Evolutionary conservation across 2,113 vertebrate genomes (phyloP).

Genomic region (Nothobranchius furzeri): DNA sequence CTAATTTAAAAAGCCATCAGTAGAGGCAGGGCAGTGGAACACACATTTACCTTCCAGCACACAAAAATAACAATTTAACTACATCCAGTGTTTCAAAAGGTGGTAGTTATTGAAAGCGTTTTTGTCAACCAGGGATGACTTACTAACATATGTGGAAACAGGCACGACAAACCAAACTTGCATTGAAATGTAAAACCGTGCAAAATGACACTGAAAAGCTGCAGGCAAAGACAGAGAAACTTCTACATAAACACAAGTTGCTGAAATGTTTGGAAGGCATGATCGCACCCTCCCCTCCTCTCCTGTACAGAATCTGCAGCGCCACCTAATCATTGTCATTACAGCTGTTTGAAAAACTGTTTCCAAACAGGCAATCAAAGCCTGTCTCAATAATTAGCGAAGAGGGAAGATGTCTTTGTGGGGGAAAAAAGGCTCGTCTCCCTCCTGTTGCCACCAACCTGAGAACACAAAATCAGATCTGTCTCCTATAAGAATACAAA

Average conservation of each 20-base stretch:
- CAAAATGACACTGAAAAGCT: constrained; percentile 29
- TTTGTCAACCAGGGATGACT: constrained; percentile 20
- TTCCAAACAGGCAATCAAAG: constrained; percentile 86
- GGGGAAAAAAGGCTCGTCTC: constrained; percentile 45
- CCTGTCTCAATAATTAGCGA: constrained; percentile 79
- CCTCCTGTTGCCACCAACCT: constrained; percentile 62
- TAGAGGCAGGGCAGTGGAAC: neutral
- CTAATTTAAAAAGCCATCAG: neutral
- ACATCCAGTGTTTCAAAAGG: constrained; percentile 30
- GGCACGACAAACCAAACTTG: neutral
- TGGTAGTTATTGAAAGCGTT: constrained; percentile 31
- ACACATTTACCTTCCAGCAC: constrained; percentile 13
- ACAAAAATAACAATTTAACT: constrained; percentile 27
- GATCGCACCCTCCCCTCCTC: constrained; percentile 25
- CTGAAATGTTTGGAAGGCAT: constrained; percentile 42
- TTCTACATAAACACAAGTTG: constrained; percentile 46
- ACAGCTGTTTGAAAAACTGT: constrained; percentile 80
- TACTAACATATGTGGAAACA: constrained; percentile 19
- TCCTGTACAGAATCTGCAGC: constrained; percentile 56
- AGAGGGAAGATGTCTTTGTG: constrained; percentile 71
- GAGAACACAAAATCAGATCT: constrained; percentile 70
- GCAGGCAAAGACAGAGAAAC: constrained; percentile 9
- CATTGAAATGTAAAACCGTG: constrained; percentile 25
- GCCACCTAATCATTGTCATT: constrained; percentile 81
- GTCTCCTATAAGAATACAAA: constrained; percentile 46